phyloP scores from a whole-genome alignment of 2,113 vertebrate genomes.

The Clarias batrachus region DNA sequence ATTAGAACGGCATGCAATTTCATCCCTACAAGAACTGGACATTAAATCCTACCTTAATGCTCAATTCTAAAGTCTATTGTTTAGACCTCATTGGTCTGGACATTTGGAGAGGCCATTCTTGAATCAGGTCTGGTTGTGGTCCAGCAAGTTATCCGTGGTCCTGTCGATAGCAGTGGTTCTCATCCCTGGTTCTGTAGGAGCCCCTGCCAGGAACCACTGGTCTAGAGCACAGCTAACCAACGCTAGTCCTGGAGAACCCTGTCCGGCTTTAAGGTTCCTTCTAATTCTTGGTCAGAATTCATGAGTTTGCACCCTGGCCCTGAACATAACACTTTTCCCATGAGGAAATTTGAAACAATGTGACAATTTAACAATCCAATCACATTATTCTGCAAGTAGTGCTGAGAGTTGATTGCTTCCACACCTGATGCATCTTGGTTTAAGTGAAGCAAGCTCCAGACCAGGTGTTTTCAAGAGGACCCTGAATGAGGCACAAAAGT shows the following conservation, averaged over 20 bases:
- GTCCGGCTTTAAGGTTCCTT: background rate
- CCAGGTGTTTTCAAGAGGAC: background rate
- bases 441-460: background rate
- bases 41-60: background rate
- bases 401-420: background rate
- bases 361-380: background rate
- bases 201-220: background rate
- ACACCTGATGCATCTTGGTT: background rate
- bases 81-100: background rate
- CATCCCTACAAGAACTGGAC: background rate
- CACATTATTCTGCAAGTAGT: background rate
- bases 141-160: background rate
- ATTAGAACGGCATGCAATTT: background rate
- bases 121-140: background rate
- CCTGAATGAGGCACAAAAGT: background rate
- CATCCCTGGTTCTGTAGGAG: background rate
- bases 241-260: background rate
- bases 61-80: too few relatives aligned
- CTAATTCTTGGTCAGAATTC: background rate
- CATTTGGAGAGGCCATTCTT: background rate
- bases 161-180: too few relatives aligned
- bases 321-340: background rate
- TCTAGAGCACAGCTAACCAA: background rate
- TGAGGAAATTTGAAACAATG: background rate
- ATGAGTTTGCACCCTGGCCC: background rate